A percentile compares a stretch with the other conserved stretches of the same genome.
These are phyloP conservation scores for Chamaea fasciata DNA, from an alignment of 2,113 vertebrate species.

Conservation along the genomic window DNA sequence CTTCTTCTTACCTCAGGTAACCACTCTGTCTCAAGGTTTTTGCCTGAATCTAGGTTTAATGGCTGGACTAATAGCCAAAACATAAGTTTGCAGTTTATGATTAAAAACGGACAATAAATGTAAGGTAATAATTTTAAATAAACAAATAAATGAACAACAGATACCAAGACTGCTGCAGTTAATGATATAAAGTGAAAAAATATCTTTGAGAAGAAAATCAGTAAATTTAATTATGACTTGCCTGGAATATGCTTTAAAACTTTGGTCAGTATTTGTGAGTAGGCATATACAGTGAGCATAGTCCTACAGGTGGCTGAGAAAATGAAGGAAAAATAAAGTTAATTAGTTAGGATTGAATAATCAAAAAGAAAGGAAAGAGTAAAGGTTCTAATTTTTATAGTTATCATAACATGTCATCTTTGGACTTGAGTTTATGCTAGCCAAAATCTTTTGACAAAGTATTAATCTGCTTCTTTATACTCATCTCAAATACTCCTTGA, in stretches of 20 bases:
- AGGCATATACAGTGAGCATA: not conserved
- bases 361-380: not conserved
- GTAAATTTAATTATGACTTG: not conserved
- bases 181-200: not conserved
- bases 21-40: not conserved
- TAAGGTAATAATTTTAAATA: not conserved
- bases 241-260: not conserved
- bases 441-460: not conserved
- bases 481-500: not conserved
- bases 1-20: not conserved
- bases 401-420: not conserved
- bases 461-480: not conserved
- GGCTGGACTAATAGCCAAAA: not conserved
- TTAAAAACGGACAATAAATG: not conserved
- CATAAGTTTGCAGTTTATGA: not conserved
- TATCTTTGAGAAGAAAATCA: not conserved
- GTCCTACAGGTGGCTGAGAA: not conserved
- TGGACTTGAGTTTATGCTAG: not conserved
- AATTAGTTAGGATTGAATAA: not conserved
- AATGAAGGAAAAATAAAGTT: not conserved
- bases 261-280: not conserved
- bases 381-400: not conserved
- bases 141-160: not conserved
- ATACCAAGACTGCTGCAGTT: not conserved
- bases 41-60: not conserved